Base-by-base conservation (phyloP, 2,113 vertebrate species). In the Phaetusa simplex region DNA sequence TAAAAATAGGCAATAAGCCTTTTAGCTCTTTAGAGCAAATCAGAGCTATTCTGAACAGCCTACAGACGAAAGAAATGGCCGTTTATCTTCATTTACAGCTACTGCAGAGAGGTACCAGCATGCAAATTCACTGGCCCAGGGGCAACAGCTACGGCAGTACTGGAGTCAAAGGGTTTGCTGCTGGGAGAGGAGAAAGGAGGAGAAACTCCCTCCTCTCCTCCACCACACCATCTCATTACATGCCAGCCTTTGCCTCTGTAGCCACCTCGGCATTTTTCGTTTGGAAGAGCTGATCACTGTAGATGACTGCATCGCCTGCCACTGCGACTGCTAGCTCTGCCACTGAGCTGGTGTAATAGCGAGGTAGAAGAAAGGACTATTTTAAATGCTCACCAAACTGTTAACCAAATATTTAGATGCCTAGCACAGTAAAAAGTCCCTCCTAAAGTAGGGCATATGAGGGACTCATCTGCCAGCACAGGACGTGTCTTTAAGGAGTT, bases 71-170 rank as follows among this genome's bases (percentile, higher is more conserved):
- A 95, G 24, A 93, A 92, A 80, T 62, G 66, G 66, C 78, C 15
- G 66, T 96, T 97, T 91, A 81, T 96, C 96, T 95, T 95, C 91
- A 95, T 95, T 96, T 97, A 66, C 87, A 85, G 71, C 69, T 76
- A 79, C 74, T 43, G 62, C 56, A 55, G 74, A 80, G 86, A 92
- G 56, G 50, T 62, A 80, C 27, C 47, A 94, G 87, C 78, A 94
- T 70, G 82, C 47, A 97, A 88, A 97, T 93, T 72, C 55, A n/a
- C 30, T 27, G 29, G 78, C 89, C 84, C 65, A 66, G 73, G 29
- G 64, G 91, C 86, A 97, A 61, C 22, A 85, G 70, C 74, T 73
- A 49, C 62, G 53, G 88, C 76, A 52, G 34, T n/a, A 18, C 38
- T 77, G 73, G 62, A 53, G 53, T 40, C 72, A 59, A 6, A 83